These are phyloP conservation scores for Leuciscus idus DNA, from an alignment of 2,113 vertebrate species.

Conservation along the genomic window DNA sequence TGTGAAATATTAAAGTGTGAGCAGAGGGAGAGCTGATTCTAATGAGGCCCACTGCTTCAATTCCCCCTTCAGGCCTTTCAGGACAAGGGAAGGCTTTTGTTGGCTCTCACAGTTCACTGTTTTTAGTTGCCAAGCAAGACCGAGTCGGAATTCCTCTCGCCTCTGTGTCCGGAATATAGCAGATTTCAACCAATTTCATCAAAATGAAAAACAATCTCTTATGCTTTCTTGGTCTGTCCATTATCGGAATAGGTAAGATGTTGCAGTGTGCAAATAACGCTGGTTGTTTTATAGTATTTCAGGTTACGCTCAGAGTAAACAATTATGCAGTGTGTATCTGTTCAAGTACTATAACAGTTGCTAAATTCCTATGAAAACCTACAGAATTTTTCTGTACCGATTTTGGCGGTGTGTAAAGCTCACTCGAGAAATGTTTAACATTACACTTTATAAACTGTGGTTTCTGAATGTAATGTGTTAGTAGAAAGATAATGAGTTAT, in stretches of 20 bases:
- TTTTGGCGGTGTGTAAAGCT: background rate
- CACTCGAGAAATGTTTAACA: background rate
- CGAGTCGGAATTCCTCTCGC: slow-evolving; percentile 68
- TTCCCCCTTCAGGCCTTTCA: slow-evolving; percentile 63
- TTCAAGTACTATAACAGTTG: background rate
- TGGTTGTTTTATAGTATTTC: background rate
- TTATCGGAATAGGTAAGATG: slow-evolving; percentile 71
- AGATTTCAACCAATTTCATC: slow-evolving; percentile 56
- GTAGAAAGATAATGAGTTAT: too few relatives aligned
- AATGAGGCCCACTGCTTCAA: slow-evolving; percentile 43
- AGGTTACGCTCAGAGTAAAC: background rate
- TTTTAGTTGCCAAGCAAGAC: slow-evolving; percentile 75
- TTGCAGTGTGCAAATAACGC: background rate
- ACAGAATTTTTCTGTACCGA: background rate
- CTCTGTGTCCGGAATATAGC: slow-evolving; percentile 58
- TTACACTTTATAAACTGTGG: background rate
- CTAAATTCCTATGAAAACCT: background rate
- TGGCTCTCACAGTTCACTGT: slow-evolving; percentile 72
- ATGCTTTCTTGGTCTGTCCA: slow-evolving; percentile 67
- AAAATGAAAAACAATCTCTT: slow-evolving; percentile 68
- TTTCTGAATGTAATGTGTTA: too few relatives aligned
- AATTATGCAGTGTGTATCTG: background rate
- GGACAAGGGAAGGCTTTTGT: slow-evolving; percentile 75
- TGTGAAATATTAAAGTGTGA: slow-evolving; percentile 23
- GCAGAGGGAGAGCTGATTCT: slow-evolving; percentile 25